These are phyloP conservation scores for Drosophila punjabiensis DNA, from an alignment of 1,140 invertebrate genomes.

Conservation along the genomic window DNA sequence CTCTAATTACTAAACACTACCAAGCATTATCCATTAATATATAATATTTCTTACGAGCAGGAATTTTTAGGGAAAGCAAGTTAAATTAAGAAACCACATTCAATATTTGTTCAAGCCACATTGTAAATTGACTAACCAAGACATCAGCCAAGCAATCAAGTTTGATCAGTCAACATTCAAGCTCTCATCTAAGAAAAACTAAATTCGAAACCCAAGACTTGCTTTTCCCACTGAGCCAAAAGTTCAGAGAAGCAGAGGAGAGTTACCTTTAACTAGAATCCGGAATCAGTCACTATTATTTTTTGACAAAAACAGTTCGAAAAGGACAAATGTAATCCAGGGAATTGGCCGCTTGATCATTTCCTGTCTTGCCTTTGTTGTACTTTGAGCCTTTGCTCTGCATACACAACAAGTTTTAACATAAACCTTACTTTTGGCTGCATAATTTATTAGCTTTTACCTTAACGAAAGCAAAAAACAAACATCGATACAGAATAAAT, in stretches of 20 bases:
- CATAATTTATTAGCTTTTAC: conserved; percentile 61
- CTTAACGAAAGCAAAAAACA: conserved; percentile 27
- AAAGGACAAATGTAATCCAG: conserved; percentile 43
- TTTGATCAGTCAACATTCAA: conserved; percentile 30
- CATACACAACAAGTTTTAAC: conserved; percentile 17
- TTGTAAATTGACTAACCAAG: conserved; percentile 45
- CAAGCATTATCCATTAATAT: conserved; percentile 77
- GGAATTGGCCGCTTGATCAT: conserved; percentile 30
- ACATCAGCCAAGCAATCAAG: conserved; percentile 31
- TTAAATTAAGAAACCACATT: conserved; percentile 45
- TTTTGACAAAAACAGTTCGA: conserved; percentile 51
- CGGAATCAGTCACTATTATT: neutral
- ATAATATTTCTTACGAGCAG: conserved; percentile 77
- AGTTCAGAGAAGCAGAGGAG: conserved; percentile 10
- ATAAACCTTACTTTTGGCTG: conserved; percentile 29
- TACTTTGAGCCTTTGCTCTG: conserved; percentile 34
- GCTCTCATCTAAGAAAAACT: conserved; percentile 21
- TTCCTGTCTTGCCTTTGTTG: conserved; percentile 51
- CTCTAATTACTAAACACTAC: conserved; percentile 86
- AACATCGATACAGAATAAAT: conserved; percentile 72
- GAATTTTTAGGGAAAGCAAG: conserved; percentile 71
- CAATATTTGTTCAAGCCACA: conserved; percentile 42
- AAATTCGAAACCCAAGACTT: conserved; percentile 42
- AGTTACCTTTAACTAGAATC: conserved; percentile 42
- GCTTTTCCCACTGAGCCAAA: conserved; percentile 51